Conservation (phyloP, 2,113 vertebrate genomes). For the Scytalopus superciliaris region DNA sequence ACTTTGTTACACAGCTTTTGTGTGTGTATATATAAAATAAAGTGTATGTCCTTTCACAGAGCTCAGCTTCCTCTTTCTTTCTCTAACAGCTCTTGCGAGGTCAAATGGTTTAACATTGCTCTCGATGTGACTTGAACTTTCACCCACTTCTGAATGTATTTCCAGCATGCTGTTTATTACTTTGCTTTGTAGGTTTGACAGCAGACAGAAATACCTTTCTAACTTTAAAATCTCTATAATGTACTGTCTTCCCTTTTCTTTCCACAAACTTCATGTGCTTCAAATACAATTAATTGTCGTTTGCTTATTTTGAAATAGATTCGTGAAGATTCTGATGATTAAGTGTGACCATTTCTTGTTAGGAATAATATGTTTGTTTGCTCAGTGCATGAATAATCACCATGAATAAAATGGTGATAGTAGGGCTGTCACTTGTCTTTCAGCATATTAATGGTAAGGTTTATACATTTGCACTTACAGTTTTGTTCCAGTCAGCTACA, state of each 20-base stretch:
- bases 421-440: neutral
- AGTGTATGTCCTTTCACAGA: neutral
- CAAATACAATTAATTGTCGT: neutral
- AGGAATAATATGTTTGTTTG: neutral
- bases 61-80: neutral
- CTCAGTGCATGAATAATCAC: neutral
- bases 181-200: neutral
- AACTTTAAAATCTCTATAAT: neutral
- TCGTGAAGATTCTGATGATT: neutral
- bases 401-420: neutral
- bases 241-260: neutral
- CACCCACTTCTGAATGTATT: slow-evolving; percentile 39
- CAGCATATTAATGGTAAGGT: neutral
- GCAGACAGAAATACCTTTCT: neutral
- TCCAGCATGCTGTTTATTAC: slow-evolving; percentile 15
- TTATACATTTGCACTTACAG: neutral
- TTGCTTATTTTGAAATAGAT: neutral
- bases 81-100: neutral
- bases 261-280: neutral
- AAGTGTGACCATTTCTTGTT: neutral
- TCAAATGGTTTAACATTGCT: slow-evolving; percentile 24
- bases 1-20: neutral
- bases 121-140: slow-evolving; percentile 49
- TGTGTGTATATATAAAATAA: neutral
- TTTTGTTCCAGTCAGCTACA: neutral